Conservation (phyloP, 2,797 vertebrate genomes). For the Capromys pilorides region DNA sequence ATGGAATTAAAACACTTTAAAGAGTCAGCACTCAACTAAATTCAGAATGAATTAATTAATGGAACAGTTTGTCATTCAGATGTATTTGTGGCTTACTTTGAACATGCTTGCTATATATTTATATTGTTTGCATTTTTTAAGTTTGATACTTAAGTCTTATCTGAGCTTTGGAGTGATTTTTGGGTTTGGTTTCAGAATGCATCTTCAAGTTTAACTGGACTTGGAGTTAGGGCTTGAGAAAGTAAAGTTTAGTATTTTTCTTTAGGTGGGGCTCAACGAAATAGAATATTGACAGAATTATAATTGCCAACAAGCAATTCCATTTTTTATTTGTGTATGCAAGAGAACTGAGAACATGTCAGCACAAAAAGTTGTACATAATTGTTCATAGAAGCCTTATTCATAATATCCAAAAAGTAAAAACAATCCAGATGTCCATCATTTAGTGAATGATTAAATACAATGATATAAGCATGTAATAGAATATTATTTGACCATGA, state of each 20-base stretch:
- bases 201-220: slow-evolving; percentile 51
- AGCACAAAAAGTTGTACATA: not conserved
- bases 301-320: not conserved
- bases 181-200: slow-evolving; percentile 24
- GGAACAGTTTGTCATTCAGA: not conserved
- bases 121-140: slow-evolving; percentile 45
- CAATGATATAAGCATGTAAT: not conserved
- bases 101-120: slow-evolving; percentile 5
- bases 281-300: not conserved
- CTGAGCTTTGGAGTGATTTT: slow-evolving; percentile 21
- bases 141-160: not conserved
- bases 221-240: not conserved
- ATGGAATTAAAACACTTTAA: not conserved
- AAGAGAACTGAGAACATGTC: slow-evolving; percentile 23
- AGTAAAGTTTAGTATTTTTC: slow-evolving; percentile 37
- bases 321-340: not conserved
- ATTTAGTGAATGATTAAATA: not conserved
- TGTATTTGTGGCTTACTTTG: not conserved
- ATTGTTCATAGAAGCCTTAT: not conserved
- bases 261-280: slow-evolving; percentile 12
- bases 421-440: not conserved
- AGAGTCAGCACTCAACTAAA: not conserved
- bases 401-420: not conserved
- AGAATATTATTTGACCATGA: not conserved
- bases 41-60: slow-evolving; percentile 19